Percentiles rank a stretch among this genome's conserved stretches.
These are phyloP conservation scores for Scolanthus callimorphus DNA, from an alignment of 92 coral and sea anemone species.

Conservation along the genomic window DNA sequence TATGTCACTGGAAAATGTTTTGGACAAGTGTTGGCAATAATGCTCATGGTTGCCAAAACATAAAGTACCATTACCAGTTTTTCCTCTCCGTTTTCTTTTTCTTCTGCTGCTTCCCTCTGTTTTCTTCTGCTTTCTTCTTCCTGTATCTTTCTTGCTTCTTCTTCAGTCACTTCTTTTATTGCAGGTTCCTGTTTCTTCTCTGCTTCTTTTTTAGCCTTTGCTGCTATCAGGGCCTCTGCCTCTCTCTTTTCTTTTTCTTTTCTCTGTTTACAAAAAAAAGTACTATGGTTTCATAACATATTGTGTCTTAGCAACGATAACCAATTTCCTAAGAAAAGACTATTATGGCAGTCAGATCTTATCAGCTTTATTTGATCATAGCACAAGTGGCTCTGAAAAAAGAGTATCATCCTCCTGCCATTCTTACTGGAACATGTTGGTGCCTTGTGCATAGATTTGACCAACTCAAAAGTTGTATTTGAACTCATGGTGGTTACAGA, in stretches of 20 bases:
- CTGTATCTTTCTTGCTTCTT: conserved; percentile 82
- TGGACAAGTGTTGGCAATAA: no score
- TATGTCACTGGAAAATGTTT: no score
- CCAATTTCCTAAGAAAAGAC: no score
- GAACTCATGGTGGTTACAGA: no score
- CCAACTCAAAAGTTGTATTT: no score
- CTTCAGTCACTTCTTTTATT: conserved; percentile 93
- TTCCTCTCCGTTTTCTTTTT: conserved; percentile 13
- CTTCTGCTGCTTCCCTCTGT: conserved; percentile 18
- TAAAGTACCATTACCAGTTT: conserved; percentile 14
- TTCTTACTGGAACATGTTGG: no score
- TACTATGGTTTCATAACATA: not conserved
- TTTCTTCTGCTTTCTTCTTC: conserved; percentile 69
- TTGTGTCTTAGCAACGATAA: no score
- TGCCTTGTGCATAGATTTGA: no score
- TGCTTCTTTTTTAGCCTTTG: conserved; percentile 75
- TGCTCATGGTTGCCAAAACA: not conserved
- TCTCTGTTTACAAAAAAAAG: conserved; percentile 35
- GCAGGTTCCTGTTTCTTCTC: conserved; percentile 68
- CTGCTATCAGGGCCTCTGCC: conserved; percentile 72
- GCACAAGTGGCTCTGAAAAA: not conserved
- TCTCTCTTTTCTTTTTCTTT: conserved; percentile 85
- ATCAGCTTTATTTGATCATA: conserved; percentile 28
- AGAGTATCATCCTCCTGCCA: conserved; percentile 4
- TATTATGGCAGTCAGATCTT: conserved; percentile 37